Conservation (phyloP, 2,113 vertebrate genomes). For the Gymnobelideus leadbeateri region DNA sequence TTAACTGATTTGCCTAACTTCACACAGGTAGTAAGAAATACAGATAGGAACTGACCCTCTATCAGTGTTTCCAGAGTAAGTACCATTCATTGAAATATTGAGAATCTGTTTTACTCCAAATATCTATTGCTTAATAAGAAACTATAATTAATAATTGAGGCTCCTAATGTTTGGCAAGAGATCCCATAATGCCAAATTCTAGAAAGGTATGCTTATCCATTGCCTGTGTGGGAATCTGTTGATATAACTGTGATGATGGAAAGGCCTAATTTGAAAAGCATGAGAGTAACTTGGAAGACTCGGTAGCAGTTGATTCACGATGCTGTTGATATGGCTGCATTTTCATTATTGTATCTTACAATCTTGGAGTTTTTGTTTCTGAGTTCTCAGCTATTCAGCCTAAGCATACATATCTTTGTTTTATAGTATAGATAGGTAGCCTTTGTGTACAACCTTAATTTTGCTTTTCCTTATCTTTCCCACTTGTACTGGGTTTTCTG, state of each 20-base stretch:
- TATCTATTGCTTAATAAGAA: constrained; percentile 48
- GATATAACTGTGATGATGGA: background rate
- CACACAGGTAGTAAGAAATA: background rate
- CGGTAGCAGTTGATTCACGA: background rate
- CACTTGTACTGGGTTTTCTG: constrained; percentile 39
- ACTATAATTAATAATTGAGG: constrained; percentile 38
- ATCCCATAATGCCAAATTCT: background rate
- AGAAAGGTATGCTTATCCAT: constrained; percentile 32
- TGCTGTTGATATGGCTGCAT: background rate
- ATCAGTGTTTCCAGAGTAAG: background rate
- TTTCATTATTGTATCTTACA: constrained; percentile 41
- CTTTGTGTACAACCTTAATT: constrained; percentile 55
- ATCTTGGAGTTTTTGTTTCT: constrained; percentile 35
- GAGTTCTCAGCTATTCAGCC: constrained; percentile 48
- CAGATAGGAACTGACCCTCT: background rate
- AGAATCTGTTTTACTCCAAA: background rate
- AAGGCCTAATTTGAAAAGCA: background rate
- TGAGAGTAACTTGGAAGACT: accelerated
- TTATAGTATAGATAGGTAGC: constrained; percentile 49
- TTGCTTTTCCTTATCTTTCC: constrained; percentile 16
- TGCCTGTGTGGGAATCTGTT: constrained; percentile 49
- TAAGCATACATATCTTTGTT: constrained; percentile 24
- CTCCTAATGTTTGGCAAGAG: constrained; percentile 51
- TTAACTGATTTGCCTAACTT: background rate
- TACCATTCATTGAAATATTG: background rate